A percentile compares a stretch with the other conserved stretches of the same genome.
Conservation (phyloP, 2,113 vertebrate genomes). For the Ovibos moschatus region DNA sequence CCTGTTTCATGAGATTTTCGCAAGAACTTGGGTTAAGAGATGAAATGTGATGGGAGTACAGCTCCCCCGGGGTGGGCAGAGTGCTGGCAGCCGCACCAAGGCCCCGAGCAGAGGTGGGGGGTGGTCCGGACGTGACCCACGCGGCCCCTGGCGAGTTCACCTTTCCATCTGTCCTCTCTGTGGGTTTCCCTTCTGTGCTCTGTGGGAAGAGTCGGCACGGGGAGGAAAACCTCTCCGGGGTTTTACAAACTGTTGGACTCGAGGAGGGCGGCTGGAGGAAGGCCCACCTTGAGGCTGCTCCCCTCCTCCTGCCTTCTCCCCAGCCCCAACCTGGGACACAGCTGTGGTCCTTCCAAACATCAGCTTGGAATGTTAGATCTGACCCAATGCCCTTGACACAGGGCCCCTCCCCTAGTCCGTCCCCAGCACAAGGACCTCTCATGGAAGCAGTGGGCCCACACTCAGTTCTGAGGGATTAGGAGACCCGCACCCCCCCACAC, state of each 20-base stretch:
- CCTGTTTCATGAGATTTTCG: background rate
- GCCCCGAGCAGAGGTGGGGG: background rate
- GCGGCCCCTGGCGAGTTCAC: rapidly evolving
- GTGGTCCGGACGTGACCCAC: background rate
- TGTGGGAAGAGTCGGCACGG: background rate
- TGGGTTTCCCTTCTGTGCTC: background rate
- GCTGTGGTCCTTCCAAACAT: background rate
- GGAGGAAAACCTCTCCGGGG: background rate
- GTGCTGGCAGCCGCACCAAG: background rate
- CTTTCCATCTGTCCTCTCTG: background rate
- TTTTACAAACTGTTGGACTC: background rate
- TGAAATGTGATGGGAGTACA: rapidly evolving
- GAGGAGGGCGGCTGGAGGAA: background rate
- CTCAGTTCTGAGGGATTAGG: background rate
- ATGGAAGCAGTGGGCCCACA: rapidly evolving
- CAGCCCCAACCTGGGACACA: background rate
- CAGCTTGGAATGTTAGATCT: background rate
- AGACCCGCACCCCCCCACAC: rapidly evolving
- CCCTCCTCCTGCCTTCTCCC: background rate
- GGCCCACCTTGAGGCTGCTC: background rate
- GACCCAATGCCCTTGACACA: background rate
- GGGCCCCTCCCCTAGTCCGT: background rate
- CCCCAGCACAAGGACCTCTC: background rate
- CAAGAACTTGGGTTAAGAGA: background rate
- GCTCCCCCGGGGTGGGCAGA: rapidly evolving